Conservation (phyloP, 1,140 invertebrate species). For the Platyscapa corneri region DNA sequence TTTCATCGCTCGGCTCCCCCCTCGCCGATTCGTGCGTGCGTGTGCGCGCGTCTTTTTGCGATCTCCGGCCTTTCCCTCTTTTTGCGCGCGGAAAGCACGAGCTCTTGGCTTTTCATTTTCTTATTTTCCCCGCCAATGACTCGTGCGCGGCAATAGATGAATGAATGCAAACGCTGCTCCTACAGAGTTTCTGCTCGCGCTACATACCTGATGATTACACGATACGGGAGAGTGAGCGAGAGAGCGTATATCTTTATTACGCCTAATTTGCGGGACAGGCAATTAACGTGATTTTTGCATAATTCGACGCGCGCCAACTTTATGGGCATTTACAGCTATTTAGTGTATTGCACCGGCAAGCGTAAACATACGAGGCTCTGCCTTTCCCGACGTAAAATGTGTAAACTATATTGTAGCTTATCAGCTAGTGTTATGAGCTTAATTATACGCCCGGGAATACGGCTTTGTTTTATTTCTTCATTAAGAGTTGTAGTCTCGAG, state of each 20-base stretch:
- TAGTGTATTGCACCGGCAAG: neutral
- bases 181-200: neutral
- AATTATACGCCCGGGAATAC: neutral
- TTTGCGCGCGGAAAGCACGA: neutral
- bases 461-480: conserved; percentile 30
- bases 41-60: conserved; percentile 34
- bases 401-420: neutral
- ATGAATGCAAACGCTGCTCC: neutral
- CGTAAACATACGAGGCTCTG: neutral
- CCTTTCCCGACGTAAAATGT: neutral
- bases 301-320: conserved; percentile 5
- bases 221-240: neutral
- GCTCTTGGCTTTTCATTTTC: neutral
- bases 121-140: neutral
- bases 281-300: conserved; percentile 42
- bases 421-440: neutral
- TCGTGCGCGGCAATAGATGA: neutral
- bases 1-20: neutral
- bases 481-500: neutral
- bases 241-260: conserved; percentile 36
- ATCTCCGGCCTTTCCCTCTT: neutral
- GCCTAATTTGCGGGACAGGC: conserved; percentile 33
- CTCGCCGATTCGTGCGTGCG: neutral
- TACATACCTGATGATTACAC: neutral
- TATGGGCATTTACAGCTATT: conserved; percentile 16